Percentiles rank a stretch among this genome's conserved stretches.
Evolutionary conservation across 92 coral and sea anemone genomes (phyloP).

Genomic region (Epizoanthus fatuus): DNA sequence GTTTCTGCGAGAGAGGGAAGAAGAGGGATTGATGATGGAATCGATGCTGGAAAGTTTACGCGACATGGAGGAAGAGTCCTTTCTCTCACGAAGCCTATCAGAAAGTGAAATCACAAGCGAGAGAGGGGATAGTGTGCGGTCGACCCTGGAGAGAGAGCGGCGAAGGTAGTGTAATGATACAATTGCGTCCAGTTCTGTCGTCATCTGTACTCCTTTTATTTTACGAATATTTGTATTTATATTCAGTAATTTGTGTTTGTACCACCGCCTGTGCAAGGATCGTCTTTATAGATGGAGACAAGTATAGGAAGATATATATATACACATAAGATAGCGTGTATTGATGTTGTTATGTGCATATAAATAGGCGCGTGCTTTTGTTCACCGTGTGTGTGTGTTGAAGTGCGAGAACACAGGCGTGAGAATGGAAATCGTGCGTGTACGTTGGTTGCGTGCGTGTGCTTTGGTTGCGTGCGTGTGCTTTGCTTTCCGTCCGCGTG

Average conservation of each 20-base stretch:
- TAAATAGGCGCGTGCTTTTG: neutral
- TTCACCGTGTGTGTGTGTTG: too few species aligned
- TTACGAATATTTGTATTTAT: neutral
- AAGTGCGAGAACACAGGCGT: too few species aligned
- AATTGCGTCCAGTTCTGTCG: neutral
- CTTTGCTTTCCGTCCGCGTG: too few species aligned
- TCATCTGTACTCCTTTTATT: neutral
- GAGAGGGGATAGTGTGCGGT: constrained; percentile 32
- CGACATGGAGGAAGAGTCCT: constrained; percentile 93
- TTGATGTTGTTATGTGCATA: neutral
- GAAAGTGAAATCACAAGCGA: constrained; percentile 74
- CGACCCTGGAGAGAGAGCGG: constrained; percentile 76
- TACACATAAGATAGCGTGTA: neutral
- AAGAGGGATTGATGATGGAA: constrained; percentile 81
- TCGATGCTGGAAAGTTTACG: constrained; percentile 88
- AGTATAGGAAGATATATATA: too few species aligned
- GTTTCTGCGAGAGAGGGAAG: constrained; percentile 83
- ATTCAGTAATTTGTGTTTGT: neutral
- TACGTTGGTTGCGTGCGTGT: too few species aligned
- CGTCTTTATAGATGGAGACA: too few species aligned
- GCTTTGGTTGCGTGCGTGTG: too few species aligned
- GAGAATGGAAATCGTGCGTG: too few species aligned
- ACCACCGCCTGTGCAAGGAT: neutral
- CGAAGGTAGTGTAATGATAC: constrained; percentile 53
- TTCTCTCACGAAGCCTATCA: constrained; percentile 82